These are phyloP conservation scores for Pelecanoides urinatrix DNA, from an alignment of 2,113 vertebrate species.

Conservation along the genomic window DNA sequence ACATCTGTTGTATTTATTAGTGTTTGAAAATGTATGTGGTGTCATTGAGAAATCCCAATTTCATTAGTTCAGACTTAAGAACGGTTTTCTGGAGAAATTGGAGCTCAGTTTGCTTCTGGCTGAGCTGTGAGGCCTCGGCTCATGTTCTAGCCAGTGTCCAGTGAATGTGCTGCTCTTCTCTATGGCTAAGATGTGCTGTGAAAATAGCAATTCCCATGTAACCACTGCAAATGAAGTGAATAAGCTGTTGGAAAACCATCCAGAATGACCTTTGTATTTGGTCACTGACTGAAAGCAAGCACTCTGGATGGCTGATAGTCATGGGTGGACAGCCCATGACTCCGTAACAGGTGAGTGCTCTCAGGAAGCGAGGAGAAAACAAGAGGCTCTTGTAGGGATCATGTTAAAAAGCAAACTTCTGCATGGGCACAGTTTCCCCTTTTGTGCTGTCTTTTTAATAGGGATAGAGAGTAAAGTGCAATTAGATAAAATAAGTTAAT, in stretches of 20 bases:
- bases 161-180: not conserved
- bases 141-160: not conserved
- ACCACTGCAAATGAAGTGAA: not conserved
- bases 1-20: not conserved
- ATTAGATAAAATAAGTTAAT: not conserved
- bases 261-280: not conserved
- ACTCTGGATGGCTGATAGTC: not conserved
- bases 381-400: not conserved
- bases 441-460: slow-evolving; percentile 6
- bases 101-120: not conserved
- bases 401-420: not conserved
- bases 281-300: not conserved
- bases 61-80: not conserved
- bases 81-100: not conserved
- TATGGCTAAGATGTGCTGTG: not conserved
- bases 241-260: not conserved
- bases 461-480: not conserved
- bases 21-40: not conserved
- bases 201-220: not conserved
- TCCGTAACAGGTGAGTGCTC: not conserved
- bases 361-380: not conserved
- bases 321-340: not conserved
- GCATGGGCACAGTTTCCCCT: not conserved
- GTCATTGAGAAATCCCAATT: not conserved
- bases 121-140: fast-evolving